Conservation (phyloP, 2,888 invertebrate species). For the Didymodactylos carnosus region DNA sequence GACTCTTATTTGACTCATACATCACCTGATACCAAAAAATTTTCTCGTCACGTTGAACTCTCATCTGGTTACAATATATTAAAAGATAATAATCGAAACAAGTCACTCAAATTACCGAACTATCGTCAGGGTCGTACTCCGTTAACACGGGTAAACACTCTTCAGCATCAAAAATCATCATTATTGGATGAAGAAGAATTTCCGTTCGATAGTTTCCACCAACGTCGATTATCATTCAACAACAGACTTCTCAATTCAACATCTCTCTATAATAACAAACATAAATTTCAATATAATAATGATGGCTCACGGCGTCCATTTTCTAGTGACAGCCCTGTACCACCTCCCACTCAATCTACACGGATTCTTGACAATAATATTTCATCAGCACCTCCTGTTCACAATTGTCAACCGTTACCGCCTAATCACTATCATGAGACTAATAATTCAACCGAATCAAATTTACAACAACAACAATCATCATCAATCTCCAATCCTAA, state of each 20-base stretch:
- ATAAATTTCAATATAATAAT: background rate
- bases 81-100: background rate
- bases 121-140: background rate
- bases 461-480: no score
- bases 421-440: no score
- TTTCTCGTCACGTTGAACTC: background rate
- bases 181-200: no score
- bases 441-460: no score
- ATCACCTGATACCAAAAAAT: background rate
- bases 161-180: no score
- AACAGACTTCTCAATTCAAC: background rate
- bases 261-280: background rate
- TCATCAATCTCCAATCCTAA: no score
- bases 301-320: background rate
- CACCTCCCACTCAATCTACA: no score
- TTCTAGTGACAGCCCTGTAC: background rate
- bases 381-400: background rate
- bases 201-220: background rate
- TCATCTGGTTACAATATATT: background rate
- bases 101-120: background rate
- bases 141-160: background rate
- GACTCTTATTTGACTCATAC: background rate
- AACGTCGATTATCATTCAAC: background rate
- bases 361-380: background rate
- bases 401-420: background rate